A percentile compares a stretch with the other conserved stretches of the same genome.
These are phyloP conservation scores for Nasonovia ribisnigri DNA, from an alignment of 2,888 invertebrate genomes.

Conservation along the genomic window DNA sequence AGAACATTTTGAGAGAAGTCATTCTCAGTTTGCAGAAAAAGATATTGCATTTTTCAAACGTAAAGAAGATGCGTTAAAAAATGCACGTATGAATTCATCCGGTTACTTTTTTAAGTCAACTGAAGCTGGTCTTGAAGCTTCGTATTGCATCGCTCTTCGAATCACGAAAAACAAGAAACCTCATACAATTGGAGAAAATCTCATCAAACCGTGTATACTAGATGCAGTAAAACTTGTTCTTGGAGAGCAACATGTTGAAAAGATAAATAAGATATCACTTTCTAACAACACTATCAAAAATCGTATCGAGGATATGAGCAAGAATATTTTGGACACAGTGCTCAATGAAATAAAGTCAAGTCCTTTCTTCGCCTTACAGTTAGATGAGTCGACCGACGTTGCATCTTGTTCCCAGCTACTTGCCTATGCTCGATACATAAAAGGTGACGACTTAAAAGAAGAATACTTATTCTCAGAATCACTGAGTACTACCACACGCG, in stretches of 20 bases:
- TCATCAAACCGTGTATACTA: slow-evolving; percentile 47
- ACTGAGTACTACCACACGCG: slow-evolving; percentile 31
- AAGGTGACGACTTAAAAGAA: slow-evolving; percentile 39
- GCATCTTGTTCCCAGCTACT: slow-evolving; percentile 49
- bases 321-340: slow-evolving; percentile 51
- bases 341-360: slow-evolving; percentile 50
- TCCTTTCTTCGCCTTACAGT: slow-evolving; percentile 46
- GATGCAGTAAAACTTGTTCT: slow-evolving; percentile 55
- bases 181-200: slow-evolving; percentile 38
- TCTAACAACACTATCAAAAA: slow-evolving; percentile 51
- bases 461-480: slow-evolving; percentile 51
- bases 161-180: slow-evolving; percentile 38
- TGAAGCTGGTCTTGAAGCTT: slow-evolving; percentile 41
- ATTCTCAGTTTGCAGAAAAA: slow-evolving; percentile 46
- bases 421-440: slow-evolving; percentile 55
- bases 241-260: slow-evolving; percentile 48
- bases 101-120: slow-evolving; percentile 44
- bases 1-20: slow-evolving; percentile 42
- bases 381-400: slow-evolving; percentile 47
- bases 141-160: slow-evolving; percentile 28
- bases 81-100: slow-evolving; percentile 38
- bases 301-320: slow-evolving; percentile 51
- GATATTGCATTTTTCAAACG: slow-evolving; percentile 48
- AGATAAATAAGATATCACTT: slow-evolving; percentile 45
- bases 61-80: slow-evolving; percentile 44